Conservation (phyloP, 1,140 invertebrate species). For the Zaprionus taronus region DNA sequence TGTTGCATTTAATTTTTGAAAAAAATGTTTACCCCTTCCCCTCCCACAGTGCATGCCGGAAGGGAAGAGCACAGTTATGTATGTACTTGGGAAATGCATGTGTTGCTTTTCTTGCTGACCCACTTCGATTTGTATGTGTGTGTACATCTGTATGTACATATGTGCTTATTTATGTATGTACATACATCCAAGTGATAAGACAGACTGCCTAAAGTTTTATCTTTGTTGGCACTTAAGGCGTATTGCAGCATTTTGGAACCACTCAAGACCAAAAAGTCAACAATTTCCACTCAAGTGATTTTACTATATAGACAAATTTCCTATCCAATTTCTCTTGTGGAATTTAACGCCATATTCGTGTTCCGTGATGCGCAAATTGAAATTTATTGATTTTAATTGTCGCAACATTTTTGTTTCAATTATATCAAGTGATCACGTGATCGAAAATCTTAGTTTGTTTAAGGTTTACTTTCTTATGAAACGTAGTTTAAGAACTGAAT, state of each 20-base stretch:
- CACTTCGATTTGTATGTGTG: conserved; percentile 8
- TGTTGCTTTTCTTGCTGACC: conserved; percentile 27
- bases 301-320: background rate
- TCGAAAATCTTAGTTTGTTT: background rate
- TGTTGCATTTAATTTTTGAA: conserved; percentile 12
- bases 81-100: conserved; percentile 1
- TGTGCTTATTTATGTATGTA: conserved; percentile 17
- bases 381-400: conserved; percentile 17
- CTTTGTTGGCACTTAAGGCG: conserved; percentile 10
- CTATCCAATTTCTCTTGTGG: background rate
- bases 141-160: background rate
- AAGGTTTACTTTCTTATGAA: background rate
- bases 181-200: conserved; percentile 27
- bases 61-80: background rate
- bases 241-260: conserved; percentile 10
- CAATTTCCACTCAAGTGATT: background rate
- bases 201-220: conserved; percentile 29
- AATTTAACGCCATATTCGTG: background rate
- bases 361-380: background rate
- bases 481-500: background rate
- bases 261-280: conserved; percentile 2
- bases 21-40: conserved; percentile 11
- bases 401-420: conserved; percentile 5
- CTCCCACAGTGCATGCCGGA: background rate
- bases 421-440: background rate